Conservation (phyloP, 2,113 vertebrate species). For the Gasterosteus nipponicus region DNA sequence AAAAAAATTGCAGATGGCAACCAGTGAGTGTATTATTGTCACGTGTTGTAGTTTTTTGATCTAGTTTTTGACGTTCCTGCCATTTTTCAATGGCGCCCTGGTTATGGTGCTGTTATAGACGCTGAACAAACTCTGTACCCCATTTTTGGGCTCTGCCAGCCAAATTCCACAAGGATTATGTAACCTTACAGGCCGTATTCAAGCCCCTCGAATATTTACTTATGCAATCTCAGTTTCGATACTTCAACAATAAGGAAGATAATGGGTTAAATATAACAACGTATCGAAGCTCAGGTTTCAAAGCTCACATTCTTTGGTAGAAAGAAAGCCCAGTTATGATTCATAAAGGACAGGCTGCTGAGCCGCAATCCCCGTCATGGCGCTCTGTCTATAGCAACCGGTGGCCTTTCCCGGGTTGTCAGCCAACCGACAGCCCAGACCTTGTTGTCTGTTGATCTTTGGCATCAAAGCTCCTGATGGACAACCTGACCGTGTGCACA, state of each 20-base stretch:
- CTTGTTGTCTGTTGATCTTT: slow-evolving; percentile 21
- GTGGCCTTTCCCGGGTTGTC: slow-evolving; percentile 26
- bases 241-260: slow-evolving; percentile 60
- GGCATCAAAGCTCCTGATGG: slow-evolving; percentile 32
- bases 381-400: slow-evolving; percentile 3
- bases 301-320: slow-evolving; percentile 30
- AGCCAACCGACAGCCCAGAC: slow-evolving; percentile 29
- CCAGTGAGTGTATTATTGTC: not conserved
- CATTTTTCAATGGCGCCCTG: not conserved
- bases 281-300: slow-evolving; percentile 15
- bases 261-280: slow-evolving; percentile 25
- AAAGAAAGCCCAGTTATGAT: slow-evolving; percentile 24
- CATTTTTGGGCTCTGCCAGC: slow-evolving; percentile 21
- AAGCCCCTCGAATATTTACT: slow-evolving; percentile 49
- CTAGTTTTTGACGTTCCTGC: not conserved
- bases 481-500: slow-evolving; percentile 44
- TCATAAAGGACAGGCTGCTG: slow-evolving; percentile 3
- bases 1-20: not conserved
- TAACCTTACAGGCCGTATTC: slow-evolving; percentile 60
- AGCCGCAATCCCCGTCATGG: not conserved
- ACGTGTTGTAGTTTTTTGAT: slow-evolving; percentile 2
- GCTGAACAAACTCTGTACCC: slow-evolving; percentile 10
- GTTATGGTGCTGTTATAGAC: not conserved
- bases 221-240: slow-evolving; percentile 77
- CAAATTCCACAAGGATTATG: slow-evolving; percentile 52